A percentile compares a stretch with the other conserved stretches of the same genome.
Evolutionary conservation across 2,113 vertebrate genomes (phyloP).

Genomic region (Alosa alosa): DNA sequence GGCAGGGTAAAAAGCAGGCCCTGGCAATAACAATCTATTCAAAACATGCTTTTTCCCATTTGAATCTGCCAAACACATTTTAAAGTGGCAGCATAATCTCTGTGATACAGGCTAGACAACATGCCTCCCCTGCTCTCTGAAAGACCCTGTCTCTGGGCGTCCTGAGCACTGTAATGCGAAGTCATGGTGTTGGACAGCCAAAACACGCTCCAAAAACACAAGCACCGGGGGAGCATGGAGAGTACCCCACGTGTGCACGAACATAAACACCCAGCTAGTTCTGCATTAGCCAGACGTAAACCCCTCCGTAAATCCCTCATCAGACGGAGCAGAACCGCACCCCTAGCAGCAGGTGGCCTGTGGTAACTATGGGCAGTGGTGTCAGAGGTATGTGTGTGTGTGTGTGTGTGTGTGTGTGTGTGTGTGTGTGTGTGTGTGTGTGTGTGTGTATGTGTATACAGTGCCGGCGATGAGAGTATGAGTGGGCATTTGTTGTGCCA

Average conservation of each 20-base stretch:
- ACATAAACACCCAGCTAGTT: no score
- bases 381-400: neutral
- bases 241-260: neutral
- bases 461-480: neutral
- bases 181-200: neutral
- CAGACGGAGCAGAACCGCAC: neutral
- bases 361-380: neutral
- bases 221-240: neutral
- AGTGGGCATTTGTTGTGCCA: constrained; percentile 14
- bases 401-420: neutral
- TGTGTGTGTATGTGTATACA: neutral
- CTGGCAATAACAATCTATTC: no score
- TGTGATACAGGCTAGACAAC: no score
- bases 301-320: neutral
- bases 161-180: neutral
- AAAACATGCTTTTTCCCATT: no score
- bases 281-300: neutral
- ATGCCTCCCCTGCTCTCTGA: neutral
- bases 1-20: no score
- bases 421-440: neutral
- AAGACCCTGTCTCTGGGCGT: neutral
- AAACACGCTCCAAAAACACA: neutral
- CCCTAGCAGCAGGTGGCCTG: neutral
- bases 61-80: no score
- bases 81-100: no score